A percentile compares a stretch with the other conserved stretches of the same genome.
phyloP scores from a whole-genome alignment of 92 coral and sea anemone genomes.

The Scolanthus callimorphus region DNA sequence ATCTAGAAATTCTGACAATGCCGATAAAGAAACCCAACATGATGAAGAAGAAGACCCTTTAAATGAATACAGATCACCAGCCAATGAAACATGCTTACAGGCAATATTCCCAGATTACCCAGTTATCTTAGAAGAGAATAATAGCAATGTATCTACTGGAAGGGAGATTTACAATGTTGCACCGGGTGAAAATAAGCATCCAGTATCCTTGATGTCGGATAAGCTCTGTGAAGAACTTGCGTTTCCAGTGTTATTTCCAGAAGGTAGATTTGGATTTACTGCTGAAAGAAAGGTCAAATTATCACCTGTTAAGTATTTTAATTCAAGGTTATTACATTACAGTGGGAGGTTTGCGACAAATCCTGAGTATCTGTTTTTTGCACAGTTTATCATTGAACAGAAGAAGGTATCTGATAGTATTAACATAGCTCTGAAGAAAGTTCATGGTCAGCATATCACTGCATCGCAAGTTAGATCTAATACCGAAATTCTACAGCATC shows the following conservation, averaged over 20 bases:
- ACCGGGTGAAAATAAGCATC: constrained; percentile 40
- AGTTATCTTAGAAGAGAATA: constrained; percentile 15
- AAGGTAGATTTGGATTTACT: constrained; percentile 50
- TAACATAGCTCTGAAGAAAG: constrained; percentile 40
- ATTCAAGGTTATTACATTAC: constrained; percentile 44
- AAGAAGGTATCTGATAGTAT: constrained; percentile 51
- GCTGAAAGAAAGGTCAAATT: constrained; percentile 26
- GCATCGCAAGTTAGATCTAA: constrained; percentile 50
- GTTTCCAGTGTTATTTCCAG: constrained; percentile 63
- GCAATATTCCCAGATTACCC: constrained; percentile 50
- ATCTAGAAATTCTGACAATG: not conserved
- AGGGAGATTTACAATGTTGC: constrained; percentile 51
- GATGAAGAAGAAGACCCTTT: constrained; percentile 51
- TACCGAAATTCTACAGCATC: constrained; percentile 34
- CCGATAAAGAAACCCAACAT: not conserved
- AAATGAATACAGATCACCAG: constrained; percentile 41
- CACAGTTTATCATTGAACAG: constrained; percentile 53
- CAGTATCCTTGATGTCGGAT: constrained; percentile 50
- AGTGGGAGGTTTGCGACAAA: constrained; percentile 59
- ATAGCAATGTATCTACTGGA: constrained; percentile 30
- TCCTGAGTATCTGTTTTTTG: constrained; percentile 55
- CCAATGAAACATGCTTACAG: constrained; percentile 59
- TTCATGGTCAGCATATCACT: constrained; percentile 43
- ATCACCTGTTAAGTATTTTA: constrained; percentile 38
- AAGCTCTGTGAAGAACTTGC: constrained; percentile 64